These are phyloP conservation scores for Lycocorax pyrrhopterus DNA, from an alignment of 2,113 vertebrate species.

Conservation along the genomic window DNA sequence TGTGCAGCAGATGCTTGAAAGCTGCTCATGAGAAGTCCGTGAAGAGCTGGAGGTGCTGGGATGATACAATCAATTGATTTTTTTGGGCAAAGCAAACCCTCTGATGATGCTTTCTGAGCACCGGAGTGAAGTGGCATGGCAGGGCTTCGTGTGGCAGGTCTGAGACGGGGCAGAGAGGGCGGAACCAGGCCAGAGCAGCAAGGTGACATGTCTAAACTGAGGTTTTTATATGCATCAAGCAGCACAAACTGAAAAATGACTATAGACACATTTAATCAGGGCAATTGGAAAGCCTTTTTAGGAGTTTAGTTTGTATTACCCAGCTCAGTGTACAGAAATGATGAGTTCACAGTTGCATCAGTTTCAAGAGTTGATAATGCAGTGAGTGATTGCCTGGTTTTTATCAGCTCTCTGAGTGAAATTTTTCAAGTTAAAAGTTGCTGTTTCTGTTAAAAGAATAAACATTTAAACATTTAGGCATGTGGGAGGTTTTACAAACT, in stretches of 20 bases:
- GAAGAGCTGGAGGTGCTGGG: not conserved
- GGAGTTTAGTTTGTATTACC: not conserved
- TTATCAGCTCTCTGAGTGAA: not conserved
- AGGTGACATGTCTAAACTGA: not conserved
- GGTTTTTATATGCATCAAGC: not conserved
- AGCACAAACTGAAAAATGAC: not conserved
- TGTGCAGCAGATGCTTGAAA: not conserved
- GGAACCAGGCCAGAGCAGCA: not conserved
- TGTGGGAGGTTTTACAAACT: not conserved
- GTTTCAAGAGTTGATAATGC: not conserved
- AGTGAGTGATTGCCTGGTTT: not conserved
- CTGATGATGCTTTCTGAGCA: not conserved
- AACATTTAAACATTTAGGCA: not conserved
- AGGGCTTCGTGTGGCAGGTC: not conserved
- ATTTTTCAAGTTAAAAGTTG: not conserved
- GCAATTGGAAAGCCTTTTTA: not conserved
- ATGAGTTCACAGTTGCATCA: not conserved
- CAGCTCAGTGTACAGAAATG: not conserved
- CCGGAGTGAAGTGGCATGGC: not conserved
- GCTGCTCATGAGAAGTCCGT: not conserved
- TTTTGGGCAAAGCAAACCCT: not conserved
- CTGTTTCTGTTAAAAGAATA: not conserved
- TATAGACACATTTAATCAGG: not conserved
- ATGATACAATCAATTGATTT: not conserved
- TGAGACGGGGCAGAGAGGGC: not conserved